A percentile compares a stretch with the other conserved stretches of the same genome.
These are phyloP conservation scores for Hypomesus transpacificus DNA, from an alignment of 2,113 vertebrate genomes.

Conservation along the genomic window DNA sequence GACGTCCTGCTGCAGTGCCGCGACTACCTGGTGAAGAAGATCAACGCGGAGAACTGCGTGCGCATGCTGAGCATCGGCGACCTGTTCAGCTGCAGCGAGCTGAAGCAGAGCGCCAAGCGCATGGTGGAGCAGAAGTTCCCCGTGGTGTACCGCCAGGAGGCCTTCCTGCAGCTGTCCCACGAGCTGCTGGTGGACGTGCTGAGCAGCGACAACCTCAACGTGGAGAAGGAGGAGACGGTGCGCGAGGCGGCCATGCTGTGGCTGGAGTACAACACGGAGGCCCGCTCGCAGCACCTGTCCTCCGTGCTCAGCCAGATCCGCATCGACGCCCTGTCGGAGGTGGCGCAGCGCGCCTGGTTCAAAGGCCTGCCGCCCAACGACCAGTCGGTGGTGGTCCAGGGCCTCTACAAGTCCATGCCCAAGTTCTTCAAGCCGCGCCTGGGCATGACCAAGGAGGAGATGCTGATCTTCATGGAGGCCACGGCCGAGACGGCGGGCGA, in stretches of 20 bases:
- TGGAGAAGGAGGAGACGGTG: slow-evolving; percentile 98
- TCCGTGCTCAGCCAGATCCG: slow-evolving; percentile 97
- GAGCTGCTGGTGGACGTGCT: slow-evolving; percentile 94
- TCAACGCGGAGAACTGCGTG: slow-evolving; percentile 96
- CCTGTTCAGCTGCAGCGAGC: slow-evolving; percentile 93
- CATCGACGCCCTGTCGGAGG: slow-evolving; percentile 96
- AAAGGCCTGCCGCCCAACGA: slow-evolving; percentile 96
- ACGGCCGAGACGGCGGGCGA: slow-evolving; percentile 79
- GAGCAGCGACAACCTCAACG: slow-evolving; percentile 98
- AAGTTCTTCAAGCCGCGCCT: slow-evolving; percentile 98
- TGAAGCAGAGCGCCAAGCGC: slow-evolving; percentile 94
- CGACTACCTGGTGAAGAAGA: slow-evolving; percentile 97
- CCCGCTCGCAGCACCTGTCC: slow-evolving; percentile 93
- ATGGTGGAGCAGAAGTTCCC: slow-evolving; percentile 99
- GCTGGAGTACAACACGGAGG: slow-evolving; percentile 95
- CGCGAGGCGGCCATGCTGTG: slow-evolving; percentile 97
- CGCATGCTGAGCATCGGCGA: slow-evolving; percentile 95
- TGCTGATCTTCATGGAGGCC: slow-evolving; percentile 97
- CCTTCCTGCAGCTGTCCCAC: slow-evolving; percentile 95
- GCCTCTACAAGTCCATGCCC: slow-evolving; percentile 99
- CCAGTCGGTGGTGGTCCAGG: slow-evolving; percentile 97
- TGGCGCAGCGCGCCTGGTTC: slow-evolving; percentile 98
- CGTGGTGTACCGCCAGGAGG: slow-evolving; percentile 89
- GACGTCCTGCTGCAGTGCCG: slow-evolving; percentile 88
- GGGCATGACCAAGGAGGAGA: slow-evolving; percentile 99